Evolutionary conservation across 2,888 invertebrate genomes (phyloP).

Genomic region (Trachelus tabidus): DNA sequence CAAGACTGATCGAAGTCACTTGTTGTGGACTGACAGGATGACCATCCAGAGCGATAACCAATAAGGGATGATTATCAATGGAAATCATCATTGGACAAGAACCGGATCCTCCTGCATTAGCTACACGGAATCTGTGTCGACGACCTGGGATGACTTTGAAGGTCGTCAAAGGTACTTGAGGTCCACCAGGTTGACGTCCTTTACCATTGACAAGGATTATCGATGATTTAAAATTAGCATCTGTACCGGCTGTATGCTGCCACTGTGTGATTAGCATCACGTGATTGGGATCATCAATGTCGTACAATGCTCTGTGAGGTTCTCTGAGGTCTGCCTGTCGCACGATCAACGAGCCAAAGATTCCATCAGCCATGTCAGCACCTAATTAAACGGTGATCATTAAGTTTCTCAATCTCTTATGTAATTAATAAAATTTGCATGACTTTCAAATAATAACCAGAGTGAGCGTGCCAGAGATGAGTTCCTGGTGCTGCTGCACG

Average conservation of each 20-base stretch:
- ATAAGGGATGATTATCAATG: constrained; percentile 74
- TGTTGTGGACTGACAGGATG: constrained; percentile 72
- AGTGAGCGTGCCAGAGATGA: constrained; percentile 79
- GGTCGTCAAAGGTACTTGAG: constrained; percentile 51
- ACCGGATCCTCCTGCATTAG: constrained; percentile 75
- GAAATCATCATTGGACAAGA: constrained; percentile 77
- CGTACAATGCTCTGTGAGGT: constrained; percentile 74
- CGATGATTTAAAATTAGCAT: constrained; percentile 66
- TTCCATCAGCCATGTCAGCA: constrained; percentile 75
- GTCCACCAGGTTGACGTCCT: constrained; percentile 68
- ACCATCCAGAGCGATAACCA: constrained; percentile 79
- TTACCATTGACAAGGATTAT: constrained; percentile 75
- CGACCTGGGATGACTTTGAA: constrained; percentile 72
- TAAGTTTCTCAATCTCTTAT: not conserved
- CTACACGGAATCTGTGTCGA: constrained; percentile 75
- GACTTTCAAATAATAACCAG: constrained; percentile 38
- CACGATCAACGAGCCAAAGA: constrained; percentile 79
- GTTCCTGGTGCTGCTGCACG: constrained; percentile 76
- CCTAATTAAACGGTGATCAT: constrained; percentile 55
- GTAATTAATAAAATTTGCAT: not conserved
- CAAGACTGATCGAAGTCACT: constrained; percentile 71
- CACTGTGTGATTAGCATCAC: constrained; percentile 79
- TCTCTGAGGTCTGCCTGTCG: constrained; percentile 74
- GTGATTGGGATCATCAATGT: constrained; percentile 77
- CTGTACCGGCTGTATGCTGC: constrained; percentile 68